phyloP scores from a whole-genome alignment of 37 sponge, comb jelly and placozoan species.

The Diacarnus erythraeanus region DNA sequence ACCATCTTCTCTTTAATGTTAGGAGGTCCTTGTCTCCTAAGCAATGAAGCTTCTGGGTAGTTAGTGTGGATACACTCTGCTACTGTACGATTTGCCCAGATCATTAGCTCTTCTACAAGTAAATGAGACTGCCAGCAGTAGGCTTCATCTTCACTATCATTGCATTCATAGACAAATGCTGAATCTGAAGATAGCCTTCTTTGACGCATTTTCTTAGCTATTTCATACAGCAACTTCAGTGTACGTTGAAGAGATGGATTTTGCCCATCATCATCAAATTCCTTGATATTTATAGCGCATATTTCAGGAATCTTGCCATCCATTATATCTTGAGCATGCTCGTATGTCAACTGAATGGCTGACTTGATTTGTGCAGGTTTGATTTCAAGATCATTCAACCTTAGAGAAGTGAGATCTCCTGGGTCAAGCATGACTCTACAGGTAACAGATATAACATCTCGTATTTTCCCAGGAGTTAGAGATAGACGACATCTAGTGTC shows the following conservation, averaged over 20 bases:
- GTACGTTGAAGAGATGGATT: slow-evolving; percentile 21
- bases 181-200: slow-evolving; percentile 12
- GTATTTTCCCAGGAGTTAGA: slow-evolving; percentile 12
- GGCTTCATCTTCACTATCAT: slow-evolving; percentile 13
- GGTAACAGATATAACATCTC: slow-evolving; percentile 29
- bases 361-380: slow-evolving; percentile 33
- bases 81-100: slow-evolving; percentile 61
- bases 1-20: slow-evolving; percentile 1
- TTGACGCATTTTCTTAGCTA: slow-evolving; percentile 21
- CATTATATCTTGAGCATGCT: slow-evolving; percentile 45
- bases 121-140: slow-evolving; percentile 36
- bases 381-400: background rate
- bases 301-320: background rate
- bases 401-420: background rate
- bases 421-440: slow-evolving; percentile 4
- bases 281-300: no score
- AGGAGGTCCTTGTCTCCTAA: slow-evolving; percentile 43
- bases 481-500: slow-evolving; percentile 8
- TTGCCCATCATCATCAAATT: background rate
- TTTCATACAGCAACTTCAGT: slow-evolving; percentile 33
- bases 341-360: slow-evolving; percentile 35
- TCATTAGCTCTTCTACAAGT: slow-evolving; percentile 74
- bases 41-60: slow-evolving; percentile 17
- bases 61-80: slow-evolving; percentile 14
- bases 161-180: slow-evolving; percentile 19